Evolutionary conservation across 2,797 vertebrate genomes (phyloP).

Genomic region (Neopelma chrysocephalum): DNA sequence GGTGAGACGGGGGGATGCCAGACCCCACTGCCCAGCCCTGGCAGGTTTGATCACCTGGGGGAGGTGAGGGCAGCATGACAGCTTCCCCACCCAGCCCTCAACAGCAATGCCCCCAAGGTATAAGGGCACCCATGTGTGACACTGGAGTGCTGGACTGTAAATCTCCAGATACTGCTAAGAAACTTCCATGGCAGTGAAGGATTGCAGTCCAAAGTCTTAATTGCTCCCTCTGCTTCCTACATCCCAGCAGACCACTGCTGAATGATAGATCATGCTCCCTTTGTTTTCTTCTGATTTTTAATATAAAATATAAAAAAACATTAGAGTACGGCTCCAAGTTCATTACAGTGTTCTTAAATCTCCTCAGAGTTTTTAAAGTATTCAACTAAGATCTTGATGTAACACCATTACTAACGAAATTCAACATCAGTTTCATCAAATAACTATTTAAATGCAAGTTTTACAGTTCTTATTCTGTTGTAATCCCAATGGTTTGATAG

Average conservation of each 20-base stretch:
- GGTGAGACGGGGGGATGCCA: background rate
- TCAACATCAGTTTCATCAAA: background rate
- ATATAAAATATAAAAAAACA: background rate
- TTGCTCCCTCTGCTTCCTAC: background rate
- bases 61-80: background rate
- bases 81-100: background rate
- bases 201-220: background rate
- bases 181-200: background rate
- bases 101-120: rapidly evolving
- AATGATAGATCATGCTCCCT: background rate
- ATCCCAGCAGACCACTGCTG: background rate
- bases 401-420: background rate
- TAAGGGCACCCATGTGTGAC: background rate
- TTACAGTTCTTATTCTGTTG: background rate
- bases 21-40: background rate
- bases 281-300: background rate
- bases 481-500: background rate
- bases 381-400: background rate
- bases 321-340: background rate
- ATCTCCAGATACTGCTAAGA: background rate
- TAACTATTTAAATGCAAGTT: background rate
- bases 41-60: rapidly evolving
- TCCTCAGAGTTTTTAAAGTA: background rate
- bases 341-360: background rate
- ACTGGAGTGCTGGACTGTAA: background rate